These are phyloP conservation scores for Microctenopoma lineatum DNA, from an alignment of 2,797 vertebrate genomes.

Conservation along the genomic window DNA sequence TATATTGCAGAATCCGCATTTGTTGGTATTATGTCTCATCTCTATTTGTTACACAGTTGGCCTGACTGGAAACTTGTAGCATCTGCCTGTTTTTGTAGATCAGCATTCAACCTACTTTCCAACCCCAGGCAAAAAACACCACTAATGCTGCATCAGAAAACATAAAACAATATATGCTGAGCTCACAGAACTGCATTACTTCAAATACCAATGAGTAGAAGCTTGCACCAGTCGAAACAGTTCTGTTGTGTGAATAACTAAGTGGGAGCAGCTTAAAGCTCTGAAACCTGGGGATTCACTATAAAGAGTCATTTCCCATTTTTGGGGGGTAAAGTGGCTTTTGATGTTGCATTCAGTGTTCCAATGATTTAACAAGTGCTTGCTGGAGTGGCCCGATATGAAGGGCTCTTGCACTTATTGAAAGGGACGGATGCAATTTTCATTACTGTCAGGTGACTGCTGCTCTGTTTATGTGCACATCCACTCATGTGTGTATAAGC, in stretches of 20 bases:
- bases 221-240: slow-evolving; percentile 32
- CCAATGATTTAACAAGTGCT: slow-evolving; percentile 75
- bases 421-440: slow-evolving; percentile 66
- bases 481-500: slow-evolving; percentile 11
- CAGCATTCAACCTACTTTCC: slow-evolving; percentile 2
- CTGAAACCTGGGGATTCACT: slow-evolving; percentile 32
- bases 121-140: slow-evolving; percentile 1
- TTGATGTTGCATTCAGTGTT: slow-evolving; percentile 69
- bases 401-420: slow-evolving; percentile 65
- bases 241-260: slow-evolving; percentile 27
- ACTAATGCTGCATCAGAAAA: slow-evolving; percentile 4
- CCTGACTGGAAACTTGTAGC: not conserved
- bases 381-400: slow-evolving; percentile 59
- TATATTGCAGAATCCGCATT: not conserved
- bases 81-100: not conserved
- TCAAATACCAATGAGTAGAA: slow-evolving; percentile 44
- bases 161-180: slow-evolving; percentile 16
- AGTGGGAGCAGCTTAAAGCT: slow-evolving; percentile 41
- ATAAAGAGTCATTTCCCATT: slow-evolving; percentile 58
- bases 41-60: not conserved
- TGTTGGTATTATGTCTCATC: too few relatives aligned
- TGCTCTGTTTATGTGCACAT: slow-evolving; percentile 56
- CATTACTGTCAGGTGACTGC: slow-evolving; percentile 48
- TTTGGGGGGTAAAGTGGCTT: slow-evolving; percentile 67
- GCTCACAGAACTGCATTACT: slow-evolving; percentile 24